A percentile compares a stretch with the other conserved stretches of the same genome.
Evolutionary conservation across 23 tunicate genomes (phyloP).

Genomic region (Pegea sp.): DNA sequence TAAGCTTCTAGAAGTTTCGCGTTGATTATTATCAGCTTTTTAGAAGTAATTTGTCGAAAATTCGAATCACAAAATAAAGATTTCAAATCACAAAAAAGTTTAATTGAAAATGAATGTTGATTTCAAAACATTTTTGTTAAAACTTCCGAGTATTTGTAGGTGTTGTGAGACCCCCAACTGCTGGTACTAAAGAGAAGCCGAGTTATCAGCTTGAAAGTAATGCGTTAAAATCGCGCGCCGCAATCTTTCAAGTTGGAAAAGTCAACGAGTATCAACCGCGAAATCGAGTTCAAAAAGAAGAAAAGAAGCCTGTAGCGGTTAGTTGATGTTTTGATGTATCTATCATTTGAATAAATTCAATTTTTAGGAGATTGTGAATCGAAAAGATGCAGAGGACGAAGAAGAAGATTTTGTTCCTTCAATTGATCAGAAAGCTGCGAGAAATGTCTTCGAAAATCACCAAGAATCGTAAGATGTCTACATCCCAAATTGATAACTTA

Average conservation of each 20-base stretch:
- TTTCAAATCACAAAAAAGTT: no score
- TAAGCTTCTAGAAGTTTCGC: no score
- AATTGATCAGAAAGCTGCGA: not conserved
- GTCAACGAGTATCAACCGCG: slow-evolving; percentile 36
- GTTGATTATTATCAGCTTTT: no score
- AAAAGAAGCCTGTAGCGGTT: slow-evolving; percentile 1
- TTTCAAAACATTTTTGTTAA: no score
- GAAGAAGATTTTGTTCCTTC: not conserved
- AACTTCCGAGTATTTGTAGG: no score
- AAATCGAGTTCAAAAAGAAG: slow-evolving; percentile 16
- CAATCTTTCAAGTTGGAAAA: slow-evolving; percentile 39
- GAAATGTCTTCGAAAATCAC: not conserved
- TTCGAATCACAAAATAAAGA: no score
- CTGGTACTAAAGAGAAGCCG: slow-evolving; percentile 81
- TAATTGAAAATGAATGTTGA: no score
- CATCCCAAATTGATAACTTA: not conserved
- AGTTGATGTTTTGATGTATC: not conserved
- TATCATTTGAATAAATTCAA: not conserved
- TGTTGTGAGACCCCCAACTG: slow-evolving; percentile 53
- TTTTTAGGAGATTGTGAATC: not conserved
- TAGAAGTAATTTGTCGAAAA: no score
- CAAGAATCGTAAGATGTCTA: not conserved
- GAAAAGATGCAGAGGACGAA: not conserved
- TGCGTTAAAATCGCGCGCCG: slow-evolving; percentile 50
- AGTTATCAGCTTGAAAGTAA: slow-evolving; percentile 22